These are phyloP conservation scores for Ophion slaviceki DNA, from an alignment of 2,888 invertebrate species.

Conservation along the genomic window DNA sequence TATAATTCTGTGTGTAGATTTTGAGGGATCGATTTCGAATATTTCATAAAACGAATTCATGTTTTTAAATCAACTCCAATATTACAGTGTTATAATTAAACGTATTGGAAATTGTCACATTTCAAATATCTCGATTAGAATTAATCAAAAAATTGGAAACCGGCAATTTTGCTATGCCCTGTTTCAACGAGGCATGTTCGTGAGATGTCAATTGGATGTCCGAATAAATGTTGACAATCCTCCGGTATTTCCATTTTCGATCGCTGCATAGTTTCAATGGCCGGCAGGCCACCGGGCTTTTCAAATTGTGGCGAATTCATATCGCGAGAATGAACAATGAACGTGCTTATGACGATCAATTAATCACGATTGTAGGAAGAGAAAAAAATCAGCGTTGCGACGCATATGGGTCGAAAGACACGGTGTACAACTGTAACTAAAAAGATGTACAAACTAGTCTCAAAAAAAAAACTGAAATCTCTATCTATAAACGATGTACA, in stretches of 20 bases:
- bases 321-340: not conserved
- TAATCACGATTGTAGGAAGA: constrained; percentile 20
- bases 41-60: not conserved
- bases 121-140: not conserved
- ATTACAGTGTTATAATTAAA: not conserved
- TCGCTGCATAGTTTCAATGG: not conserved
- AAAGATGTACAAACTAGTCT: constrained; percentile 72
- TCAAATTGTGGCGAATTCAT: not conserved
- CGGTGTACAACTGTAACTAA: constrained; percentile 55
- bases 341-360: constrained; percentile 55
- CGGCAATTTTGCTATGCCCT: not conserved
- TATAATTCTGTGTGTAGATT: not conserved
- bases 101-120: not conserved
- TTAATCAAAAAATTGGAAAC: not conserved
- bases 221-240: not conserved
- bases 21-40: not conserved
- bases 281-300: not conserved
- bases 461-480: constrained; percentile 58
- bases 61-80: not conserved
- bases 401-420: constrained; percentile 36
- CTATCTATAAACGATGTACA: constrained; percentile 63
- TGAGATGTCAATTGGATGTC: not conserved
- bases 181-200: not conserved
- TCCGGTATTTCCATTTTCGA: not conserved
- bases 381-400: constrained; percentile 29